phyloP scores from a whole-genome alignment of 2,888 invertebrate genomes.

The Cantharis flavilabris region DNA sequence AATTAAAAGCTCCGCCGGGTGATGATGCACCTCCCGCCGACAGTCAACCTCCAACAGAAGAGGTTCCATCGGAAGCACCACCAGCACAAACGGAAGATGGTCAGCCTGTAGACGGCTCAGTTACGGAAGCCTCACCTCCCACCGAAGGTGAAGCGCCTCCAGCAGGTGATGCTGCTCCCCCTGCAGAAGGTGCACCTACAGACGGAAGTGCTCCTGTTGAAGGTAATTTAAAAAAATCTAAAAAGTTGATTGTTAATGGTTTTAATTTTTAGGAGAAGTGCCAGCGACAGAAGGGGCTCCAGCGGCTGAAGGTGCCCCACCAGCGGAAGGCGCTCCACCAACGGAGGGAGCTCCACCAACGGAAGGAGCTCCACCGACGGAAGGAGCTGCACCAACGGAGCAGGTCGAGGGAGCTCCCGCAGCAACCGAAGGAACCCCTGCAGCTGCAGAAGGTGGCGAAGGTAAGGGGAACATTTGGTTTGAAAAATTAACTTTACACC shows the following conservation, averaged over 20 bases:
- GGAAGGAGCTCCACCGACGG: slow-evolving; percentile 21
- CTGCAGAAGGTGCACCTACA: slow-evolving; percentile 37
- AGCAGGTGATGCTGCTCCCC: slow-evolving; percentile 39
- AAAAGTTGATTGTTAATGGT: background rate
- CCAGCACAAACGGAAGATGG: slow-evolving; percentile 48
- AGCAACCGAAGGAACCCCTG: slow-evolving; percentile 27
- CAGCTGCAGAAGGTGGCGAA: slow-evolving; percentile 32
- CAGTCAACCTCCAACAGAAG: slow-evolving; percentile 34
- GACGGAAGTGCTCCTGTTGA: slow-evolving; percentile 32
- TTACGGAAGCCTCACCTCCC: slow-evolving; percentile 31
- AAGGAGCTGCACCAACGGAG: slow-evolving; percentile 18
- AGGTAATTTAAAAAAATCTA: no score
- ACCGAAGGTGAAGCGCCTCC: slow-evolving; percentile 37
- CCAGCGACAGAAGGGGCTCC: slow-evolving; percentile 40
- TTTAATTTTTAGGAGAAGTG: background rate
- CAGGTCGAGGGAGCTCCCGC: slow-evolving; percentile 44
- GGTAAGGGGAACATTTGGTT: no score
- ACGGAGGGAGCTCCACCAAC: slow-evolving; percentile 45
- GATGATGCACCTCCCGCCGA: slow-evolving; percentile 31
- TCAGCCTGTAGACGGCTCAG: slow-evolving; percentile 46
- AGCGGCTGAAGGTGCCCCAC: slow-evolving; percentile 39
- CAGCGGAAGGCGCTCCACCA: slow-evolving; percentile 28
- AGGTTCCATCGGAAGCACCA: slow-evolving; percentile 47
- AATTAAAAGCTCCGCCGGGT: slow-evolving; percentile 42
- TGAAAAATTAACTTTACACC: background rate